phyloP scores from a whole-genome alignment of 2,113 vertebrate genomes.

The Rhombomys opimus region DNA sequence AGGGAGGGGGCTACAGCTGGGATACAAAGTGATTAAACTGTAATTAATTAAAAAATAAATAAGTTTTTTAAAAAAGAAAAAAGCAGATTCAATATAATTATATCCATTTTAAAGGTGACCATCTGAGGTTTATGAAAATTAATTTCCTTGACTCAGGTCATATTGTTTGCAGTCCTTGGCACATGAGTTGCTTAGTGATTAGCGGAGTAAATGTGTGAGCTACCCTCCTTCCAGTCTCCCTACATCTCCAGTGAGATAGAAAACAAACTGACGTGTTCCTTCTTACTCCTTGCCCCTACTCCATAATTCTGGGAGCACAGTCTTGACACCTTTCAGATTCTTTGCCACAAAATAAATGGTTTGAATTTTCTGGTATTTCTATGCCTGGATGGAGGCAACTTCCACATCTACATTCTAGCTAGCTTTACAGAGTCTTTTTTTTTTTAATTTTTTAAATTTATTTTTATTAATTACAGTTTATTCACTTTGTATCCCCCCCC shows the following conservation, averaged over 20 bases:
- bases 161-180: neutral
- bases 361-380: slow-evolving; percentile 91
- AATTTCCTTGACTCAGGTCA: neutral
- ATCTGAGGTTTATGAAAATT: neutral
- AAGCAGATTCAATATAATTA: no score
- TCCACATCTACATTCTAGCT: slow-evolving; percentile 90
- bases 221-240: neutral
- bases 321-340: slow-evolving; percentile 87
- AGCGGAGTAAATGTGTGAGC: neutral
- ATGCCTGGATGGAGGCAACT: slow-evolving; percentile 87
- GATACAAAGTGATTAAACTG: no score
- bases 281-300: fast-evolving
- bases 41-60: no score
- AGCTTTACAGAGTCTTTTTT: slow-evolving; percentile 89
- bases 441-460: no score
- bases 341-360: neutral
- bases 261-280: neutral
- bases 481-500: no score
- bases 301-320: slow-evolving; percentile 87
- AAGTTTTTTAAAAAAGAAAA: neutral
- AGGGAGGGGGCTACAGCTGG: no score
- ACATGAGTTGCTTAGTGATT: neutral
- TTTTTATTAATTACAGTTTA: no score
- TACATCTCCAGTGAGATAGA: neutral
- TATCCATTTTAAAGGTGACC: neutral